Percentiles rank a stretch among this genome's conserved stretches.
phyloP scores from a whole-genome alignment of 2,113 vertebrate genomes.

The Scomber japonicus region DNA sequence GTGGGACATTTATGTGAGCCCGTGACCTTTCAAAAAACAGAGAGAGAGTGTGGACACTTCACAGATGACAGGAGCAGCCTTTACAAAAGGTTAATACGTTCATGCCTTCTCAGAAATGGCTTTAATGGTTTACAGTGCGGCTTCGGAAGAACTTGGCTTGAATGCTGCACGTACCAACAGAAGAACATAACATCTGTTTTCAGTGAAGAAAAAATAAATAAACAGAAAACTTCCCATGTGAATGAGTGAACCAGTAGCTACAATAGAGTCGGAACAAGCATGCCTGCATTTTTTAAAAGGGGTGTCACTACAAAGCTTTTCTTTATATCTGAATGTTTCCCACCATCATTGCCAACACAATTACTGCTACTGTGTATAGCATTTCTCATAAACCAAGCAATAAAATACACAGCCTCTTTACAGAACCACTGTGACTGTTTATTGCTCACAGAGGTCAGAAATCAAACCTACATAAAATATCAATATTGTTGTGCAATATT shows the following conservation, averaged over 20 bases:
- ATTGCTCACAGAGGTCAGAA: conserved; percentile 25
- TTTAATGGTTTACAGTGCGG: conserved; percentile 10
- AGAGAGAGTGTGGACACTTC: conserved; percentile 26
- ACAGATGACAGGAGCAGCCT: conserved; percentile 40
- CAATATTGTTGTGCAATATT: conserved; percentile 15
- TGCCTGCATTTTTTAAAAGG: conserved; percentile 30
- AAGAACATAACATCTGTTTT: conserved; percentile 46
- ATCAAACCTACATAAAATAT: conserved; percentile 51
- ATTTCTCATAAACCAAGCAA: conserved; percentile 41
- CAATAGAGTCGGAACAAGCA: conserved; percentile 31
- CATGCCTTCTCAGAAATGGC: conserved; percentile 20
- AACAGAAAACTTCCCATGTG: conserved; percentile 51
- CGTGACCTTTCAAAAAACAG: conserved; percentile 50
- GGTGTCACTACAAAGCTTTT: conserved; percentile 40
- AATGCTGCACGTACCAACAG: conserved; percentile 7
- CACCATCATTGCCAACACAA: conserved; percentile 34
- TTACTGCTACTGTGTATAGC: conserved; percentile 36
- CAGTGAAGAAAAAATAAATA: conserved; percentile 25
- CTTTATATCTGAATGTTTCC: conserved; percentile 47
- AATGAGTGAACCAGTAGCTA: conserved; percentile 32
- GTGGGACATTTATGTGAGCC: conserved; percentile 28
- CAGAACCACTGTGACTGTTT: conserved; percentile 18
- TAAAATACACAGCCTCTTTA: conserved; percentile 25
- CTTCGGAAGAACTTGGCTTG: conserved; percentile 26
- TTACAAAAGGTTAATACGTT: conserved; percentile 54